Evolutionary conservation across 2,113 vertebrate species (phyloP).

Genomic region (Mola mola): DNA sequence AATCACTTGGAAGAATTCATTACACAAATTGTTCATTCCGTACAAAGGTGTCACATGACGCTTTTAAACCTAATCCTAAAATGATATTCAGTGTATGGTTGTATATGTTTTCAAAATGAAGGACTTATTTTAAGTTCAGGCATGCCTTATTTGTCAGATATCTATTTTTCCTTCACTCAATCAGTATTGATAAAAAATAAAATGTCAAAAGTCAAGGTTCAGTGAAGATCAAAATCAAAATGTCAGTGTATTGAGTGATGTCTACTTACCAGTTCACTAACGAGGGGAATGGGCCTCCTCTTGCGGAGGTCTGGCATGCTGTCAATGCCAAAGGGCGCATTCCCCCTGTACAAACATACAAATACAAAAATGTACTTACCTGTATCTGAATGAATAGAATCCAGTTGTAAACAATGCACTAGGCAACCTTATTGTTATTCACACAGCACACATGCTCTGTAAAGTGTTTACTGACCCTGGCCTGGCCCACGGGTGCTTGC

Average conservation of each 20-base stretch:
- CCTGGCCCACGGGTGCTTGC: slow-evolving; percentile 88
- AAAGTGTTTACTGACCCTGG: slow-evolving; percentile 86
- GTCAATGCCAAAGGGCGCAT: slow-evolving; percentile 93
- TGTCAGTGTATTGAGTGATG: not conserved
- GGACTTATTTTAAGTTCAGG: no score
- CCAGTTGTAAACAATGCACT: not conserved
- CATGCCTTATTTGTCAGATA: no score
- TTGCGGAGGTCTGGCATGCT: slow-evolving; percentile 96
- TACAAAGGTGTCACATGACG: no score
- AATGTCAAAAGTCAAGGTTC: not conserved
- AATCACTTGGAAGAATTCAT: no score
- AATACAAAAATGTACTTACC: slow-evolving; percentile 14
- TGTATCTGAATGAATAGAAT: not conserved
- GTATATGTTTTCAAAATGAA: no score
- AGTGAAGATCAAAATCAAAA: not conserved
- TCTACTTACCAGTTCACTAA: slow-evolving; percentile 94
- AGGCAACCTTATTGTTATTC: not conserved
- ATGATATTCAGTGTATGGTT: no score
- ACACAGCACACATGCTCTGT: slow-evolving; percentile 20
- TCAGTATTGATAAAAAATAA: not conserved
- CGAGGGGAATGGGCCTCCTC: slow-evolving; percentile 91
- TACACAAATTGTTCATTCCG: no score
- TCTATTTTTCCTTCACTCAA: no score
- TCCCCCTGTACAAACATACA: slow-evolving; percentile 79
- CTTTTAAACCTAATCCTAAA: no score